These are phyloP conservation scores for Pangasianodon hypophthalmus DNA, from an alignment of 2,113 vertebrate species.

Conservation along the genomic window DNA sequence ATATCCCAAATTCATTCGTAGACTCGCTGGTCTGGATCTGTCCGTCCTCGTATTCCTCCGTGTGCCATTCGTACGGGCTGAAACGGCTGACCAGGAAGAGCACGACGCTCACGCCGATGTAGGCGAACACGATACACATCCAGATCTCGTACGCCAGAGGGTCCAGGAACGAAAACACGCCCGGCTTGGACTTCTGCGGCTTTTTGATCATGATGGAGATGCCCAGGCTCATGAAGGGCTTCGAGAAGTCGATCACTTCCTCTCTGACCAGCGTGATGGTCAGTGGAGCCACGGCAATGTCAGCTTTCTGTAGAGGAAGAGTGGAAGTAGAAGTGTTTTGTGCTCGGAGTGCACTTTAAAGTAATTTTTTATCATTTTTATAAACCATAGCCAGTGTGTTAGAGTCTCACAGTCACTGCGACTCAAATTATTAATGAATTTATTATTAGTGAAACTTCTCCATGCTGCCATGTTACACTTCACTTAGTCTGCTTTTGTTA, in stretches of 20 bases:
- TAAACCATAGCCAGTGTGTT: not conserved
- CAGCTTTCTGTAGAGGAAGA: conserved; percentile 87
- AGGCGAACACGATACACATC: conserved; percentile 99
- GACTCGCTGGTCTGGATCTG: conserved; percentile 98
- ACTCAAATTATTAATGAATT: not conserved
- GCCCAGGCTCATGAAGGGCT: conserved; percentile 98
- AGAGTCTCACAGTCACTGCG: not conserved
- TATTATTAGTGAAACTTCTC: not conserved
- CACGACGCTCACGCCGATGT: conserved; percentile 99
- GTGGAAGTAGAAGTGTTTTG: not conserved
- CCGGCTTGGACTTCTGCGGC: conserved; percentile 98
- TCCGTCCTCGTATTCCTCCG: conserved; percentile 97
- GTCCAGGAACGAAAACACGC: conserved; percentile 98
- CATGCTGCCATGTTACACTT: not conserved
- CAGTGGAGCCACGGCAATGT: conserved; percentile 95
- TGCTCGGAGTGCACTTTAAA: not conserved
- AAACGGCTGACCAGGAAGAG: conserved; percentile 99
- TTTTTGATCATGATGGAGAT: conserved; percentile 99
- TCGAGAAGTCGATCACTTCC: conserved; percentile 99
- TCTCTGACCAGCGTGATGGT: conserved; percentile 98
- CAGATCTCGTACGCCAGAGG: conserved; percentile 99
- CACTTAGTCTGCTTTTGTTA: not conserved
- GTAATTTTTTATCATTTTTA: not conserved
- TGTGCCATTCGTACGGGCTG: conserved; percentile 99
- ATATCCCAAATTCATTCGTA: conserved; percentile 99